phyloP scores from a whole-genome alignment of 2,797 vertebrate species.

The Sebastolobus altivelis region DNA sequence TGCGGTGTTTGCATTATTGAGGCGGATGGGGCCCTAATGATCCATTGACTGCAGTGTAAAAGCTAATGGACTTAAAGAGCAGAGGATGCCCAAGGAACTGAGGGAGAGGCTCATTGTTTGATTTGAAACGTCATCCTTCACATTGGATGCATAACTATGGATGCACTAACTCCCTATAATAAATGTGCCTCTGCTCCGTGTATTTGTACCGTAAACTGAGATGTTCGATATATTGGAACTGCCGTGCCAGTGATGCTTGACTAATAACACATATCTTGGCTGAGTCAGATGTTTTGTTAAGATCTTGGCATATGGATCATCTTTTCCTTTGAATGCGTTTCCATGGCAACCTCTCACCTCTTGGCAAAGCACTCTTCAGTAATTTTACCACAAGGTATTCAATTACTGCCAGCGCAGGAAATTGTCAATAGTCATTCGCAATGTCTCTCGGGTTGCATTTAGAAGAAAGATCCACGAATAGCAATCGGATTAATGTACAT shows the following conservation, averaged over 20 bases:
- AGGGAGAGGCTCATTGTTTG: conserved; percentile 25
- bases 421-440: neutral
- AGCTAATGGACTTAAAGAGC: conserved; percentile 51
- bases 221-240: neutral
- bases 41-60: conserved; percentile 51
- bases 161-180: neutral
- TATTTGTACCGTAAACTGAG: neutral
- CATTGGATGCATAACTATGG: neutral
- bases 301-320: conserved; percentile 38
- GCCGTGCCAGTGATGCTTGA: conserved; percentile 21
- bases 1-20: conserved; percentile 81
- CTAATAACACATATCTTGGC: conserved; percentile 37
- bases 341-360: conserved; percentile 72
- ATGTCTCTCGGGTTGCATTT: neutral
- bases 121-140: conserved; percentile 1
- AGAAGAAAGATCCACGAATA: neutral
- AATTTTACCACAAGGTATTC: conserved; percentile 46
- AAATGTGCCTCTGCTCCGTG: neutral
- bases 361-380: conserved; percentile 43
- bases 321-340: conserved; percentile 54
- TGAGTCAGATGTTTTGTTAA: conserved; percentile 65
- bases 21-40: conserved; percentile 75
- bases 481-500: neutral
- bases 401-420: conserved; percentile 20
- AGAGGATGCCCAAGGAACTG: conserved; percentile 16